These are phyloP conservation scores for Varanus komodoensis DNA, from an alignment of 2,113 vertebrate genomes.

Conservation along the genomic window DNA sequence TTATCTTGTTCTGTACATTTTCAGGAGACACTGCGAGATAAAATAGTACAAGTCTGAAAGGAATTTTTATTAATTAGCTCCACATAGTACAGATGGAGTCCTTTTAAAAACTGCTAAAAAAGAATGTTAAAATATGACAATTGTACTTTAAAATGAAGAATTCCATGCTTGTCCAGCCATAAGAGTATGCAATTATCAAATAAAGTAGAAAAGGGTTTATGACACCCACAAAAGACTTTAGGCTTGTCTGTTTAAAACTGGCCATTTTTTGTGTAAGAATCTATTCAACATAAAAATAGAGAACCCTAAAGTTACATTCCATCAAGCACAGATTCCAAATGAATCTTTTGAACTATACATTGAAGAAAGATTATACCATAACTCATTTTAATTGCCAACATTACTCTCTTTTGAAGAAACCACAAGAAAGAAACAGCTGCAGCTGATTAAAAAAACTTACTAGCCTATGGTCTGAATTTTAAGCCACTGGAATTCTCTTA, in stretches of 20 bases:
- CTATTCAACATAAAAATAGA: background rate
- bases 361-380: background rate
- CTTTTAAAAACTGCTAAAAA: background rate
- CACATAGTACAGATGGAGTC: background rate
- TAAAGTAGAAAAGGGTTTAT: background rate
- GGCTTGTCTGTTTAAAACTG: background rate
- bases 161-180: background rate
- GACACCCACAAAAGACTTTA: background rate
- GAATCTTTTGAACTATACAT: background rate
- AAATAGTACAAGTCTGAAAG: background rate
- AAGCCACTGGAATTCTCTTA: constrained; percentile 23
- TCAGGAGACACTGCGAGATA: background rate
- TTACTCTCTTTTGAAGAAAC: constrained; percentile 3
- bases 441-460: constrained; percentile 3
- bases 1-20: background rate
- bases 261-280: background rate
- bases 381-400: constrained; percentile 25
- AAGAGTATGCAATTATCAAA: background rate
- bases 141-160: background rate
- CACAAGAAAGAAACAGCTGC: background rate
- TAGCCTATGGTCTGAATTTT: background rate
- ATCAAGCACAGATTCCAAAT: background rate
- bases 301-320: background rate
- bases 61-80: background rate
- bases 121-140: background rate